Evolutionary conservation across 2,113 vertebrate species (phyloP).

Genomic region (Thryonomys swinderianus): DNA sequence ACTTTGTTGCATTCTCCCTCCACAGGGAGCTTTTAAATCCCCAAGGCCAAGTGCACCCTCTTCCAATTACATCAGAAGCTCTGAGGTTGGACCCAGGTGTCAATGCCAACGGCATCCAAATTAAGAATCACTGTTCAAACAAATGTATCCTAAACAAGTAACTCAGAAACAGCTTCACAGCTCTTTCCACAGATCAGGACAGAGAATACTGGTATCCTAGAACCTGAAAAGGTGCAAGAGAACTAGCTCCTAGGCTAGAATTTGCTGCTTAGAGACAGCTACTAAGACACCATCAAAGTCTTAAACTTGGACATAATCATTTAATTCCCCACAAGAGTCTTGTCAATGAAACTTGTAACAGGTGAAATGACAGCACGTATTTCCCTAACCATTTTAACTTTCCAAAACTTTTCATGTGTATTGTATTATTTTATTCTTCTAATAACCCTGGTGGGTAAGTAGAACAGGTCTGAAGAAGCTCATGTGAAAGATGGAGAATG

Average conservation of each 20-base stretch:
- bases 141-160: constrained; percentile 31
- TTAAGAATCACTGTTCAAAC: constrained; percentile 26
- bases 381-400: constrained; percentile 43
- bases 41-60: neutral
- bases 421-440: neutral
- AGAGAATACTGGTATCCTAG: neutral
- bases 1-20: neutral
- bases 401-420: neutral
- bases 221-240: neutral
- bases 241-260: constrained; percentile 36
- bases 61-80: constrained; percentile 31
- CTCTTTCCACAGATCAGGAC: neutral
- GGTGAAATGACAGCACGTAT: neutral
- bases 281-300: neutral
- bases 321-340: neutral
- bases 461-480: constrained; percentile 7
- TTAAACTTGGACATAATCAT: neutral
- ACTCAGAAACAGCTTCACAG: constrained; percentile 22
- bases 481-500: neutral
- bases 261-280: neutral
- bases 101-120: neutral
- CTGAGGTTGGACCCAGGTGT: neutral
- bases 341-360: neutral
- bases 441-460: neutral
- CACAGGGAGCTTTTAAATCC: neutral